phyloP scores from a whole-genome alignment of 2,888 invertebrate genomes.

The Melanostoma mellinum region DNA sequence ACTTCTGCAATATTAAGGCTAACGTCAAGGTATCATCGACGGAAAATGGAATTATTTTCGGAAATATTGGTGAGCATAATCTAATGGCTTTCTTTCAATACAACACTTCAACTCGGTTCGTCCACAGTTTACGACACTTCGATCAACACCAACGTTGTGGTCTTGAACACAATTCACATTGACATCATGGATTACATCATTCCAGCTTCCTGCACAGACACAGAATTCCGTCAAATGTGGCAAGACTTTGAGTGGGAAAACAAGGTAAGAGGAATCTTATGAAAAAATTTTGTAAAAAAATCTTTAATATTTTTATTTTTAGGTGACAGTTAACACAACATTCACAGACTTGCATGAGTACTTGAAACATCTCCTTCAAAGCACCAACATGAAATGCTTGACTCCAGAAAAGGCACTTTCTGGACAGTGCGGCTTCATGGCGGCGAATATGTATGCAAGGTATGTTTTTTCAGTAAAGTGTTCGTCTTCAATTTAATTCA shows the following conservation, averaged over 20 bases:
- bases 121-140: conserved; percentile 95
- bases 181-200: conserved; percentile 99
- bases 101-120: conserved; percentile 61
- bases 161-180: conserved; percentile 99
- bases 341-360: conserved; percentile 96
- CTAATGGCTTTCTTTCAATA: not conserved
- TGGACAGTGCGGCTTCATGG: conserved; percentile 99
- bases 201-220: conserved; percentile 96
- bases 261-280: conserved; percentile 85
- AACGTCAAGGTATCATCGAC: conserved; percentile 99
- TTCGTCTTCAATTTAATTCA: not conserved
- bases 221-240: conserved; percentile 99
- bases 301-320: conserved; percentile 3
- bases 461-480: conserved; percentile 71
- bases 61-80: conserved; percentile 91
- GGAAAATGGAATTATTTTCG: conserved; percentile 99
- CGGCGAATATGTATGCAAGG: conserved; percentile 98
- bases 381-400: conserved; percentile 99
- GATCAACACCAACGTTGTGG: conserved; percentile 91
- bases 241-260: conserved; percentile 99
- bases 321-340: conserved; percentile 92
- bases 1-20: conserved; percentile 99
- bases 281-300: not conserved
- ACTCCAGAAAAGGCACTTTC: conserved; percentile 98
- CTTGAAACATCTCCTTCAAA: conserved; percentile 93